These are phyloP conservation scores for Anoura caudifer DNA, from an alignment of 2,113 vertebrate genomes.

Conservation along the genomic window DNA sequence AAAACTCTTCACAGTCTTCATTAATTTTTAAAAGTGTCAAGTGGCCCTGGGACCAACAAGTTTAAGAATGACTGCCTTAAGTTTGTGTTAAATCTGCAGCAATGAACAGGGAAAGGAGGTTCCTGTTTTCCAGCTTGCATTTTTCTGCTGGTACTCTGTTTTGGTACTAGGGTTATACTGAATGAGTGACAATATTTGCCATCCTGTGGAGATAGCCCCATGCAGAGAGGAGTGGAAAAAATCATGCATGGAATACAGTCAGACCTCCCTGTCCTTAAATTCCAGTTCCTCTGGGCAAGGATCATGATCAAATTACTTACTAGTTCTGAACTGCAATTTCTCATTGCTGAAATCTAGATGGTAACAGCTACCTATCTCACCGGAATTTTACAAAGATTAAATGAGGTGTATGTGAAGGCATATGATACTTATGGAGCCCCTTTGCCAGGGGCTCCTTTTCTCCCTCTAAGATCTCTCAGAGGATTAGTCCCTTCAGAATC, in stretches of 20 bases:
- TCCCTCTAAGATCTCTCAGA: neutral
- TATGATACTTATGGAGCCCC: too few species aligned
- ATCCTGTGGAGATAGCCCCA: neutral
- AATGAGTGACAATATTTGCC: neutral
- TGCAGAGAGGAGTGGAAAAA: neutral
- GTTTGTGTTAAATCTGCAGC: neutral
- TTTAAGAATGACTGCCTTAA: neutral
- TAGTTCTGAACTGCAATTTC: neutral
- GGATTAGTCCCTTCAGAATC: neutral
- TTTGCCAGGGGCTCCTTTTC: neutral
- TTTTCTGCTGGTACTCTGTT: neutral
- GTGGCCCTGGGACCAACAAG: neutral
- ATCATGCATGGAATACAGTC: neutral
- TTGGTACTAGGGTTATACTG: neutral
- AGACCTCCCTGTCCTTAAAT: neutral
- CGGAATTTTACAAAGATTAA: neutral
- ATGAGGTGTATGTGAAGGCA: neutral
- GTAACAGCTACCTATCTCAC: neutral
- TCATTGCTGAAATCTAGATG: neutral
- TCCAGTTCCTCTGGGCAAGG: neutral
- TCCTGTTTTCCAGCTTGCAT: neutral
- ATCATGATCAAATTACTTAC: neutral
- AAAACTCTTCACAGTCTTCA: neutral
- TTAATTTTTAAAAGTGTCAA: slow-evolving; percentile 3
- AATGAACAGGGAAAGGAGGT: neutral